These are phyloP conservation scores for Cosmia pyralina DNA, from an alignment of 2,888 invertebrate species.

Conservation along the genomic window DNA sequence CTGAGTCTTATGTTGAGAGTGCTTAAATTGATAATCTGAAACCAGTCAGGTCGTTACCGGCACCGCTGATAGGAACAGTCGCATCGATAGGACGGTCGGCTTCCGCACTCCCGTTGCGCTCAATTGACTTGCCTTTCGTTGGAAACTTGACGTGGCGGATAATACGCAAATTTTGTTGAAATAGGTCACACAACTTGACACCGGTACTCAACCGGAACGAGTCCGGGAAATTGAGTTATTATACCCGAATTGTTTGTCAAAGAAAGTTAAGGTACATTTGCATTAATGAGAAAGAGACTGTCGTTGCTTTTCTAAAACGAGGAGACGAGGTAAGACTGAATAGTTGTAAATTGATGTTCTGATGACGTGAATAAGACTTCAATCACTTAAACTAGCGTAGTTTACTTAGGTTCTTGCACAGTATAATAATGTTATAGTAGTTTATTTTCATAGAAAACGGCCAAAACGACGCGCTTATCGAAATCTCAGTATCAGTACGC, in stretches of 20 bases:
- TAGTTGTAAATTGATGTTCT: conserved; percentile 34
- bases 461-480: too few species aligned
- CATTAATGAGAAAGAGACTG: conserved; percentile 51
- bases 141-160: conserved; percentile 61
- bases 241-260: conserved; percentile 57
- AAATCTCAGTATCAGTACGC: too few species aligned
- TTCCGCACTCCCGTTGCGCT: conserved; percentile 60
- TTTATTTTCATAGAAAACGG: too few species aligned
- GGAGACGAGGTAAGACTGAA: conserved; percentile 15
- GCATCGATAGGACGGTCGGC: conserved; percentile 43
- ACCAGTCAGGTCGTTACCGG: conserved; percentile 41
- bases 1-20: conserved; percentile 12
- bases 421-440: too few species aligned
- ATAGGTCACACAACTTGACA: conserved; percentile 67
- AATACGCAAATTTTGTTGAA: conserved; percentile 64
- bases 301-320: conserved; percentile 30
- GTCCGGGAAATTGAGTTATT: conserved; percentile 66
- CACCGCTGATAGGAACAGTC: conserved; percentile 59
- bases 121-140: conserved; percentile 64
- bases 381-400: neutral
- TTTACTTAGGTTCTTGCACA: too few species aligned
- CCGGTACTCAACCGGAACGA: conserved; percentile 59
- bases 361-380: neutral
- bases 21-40: conserved; percentile 33
- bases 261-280: conserved; percentile 58